Conservation (phyloP, 2,888 invertebrate genomes). For the Apodemia mormo region DNA sequence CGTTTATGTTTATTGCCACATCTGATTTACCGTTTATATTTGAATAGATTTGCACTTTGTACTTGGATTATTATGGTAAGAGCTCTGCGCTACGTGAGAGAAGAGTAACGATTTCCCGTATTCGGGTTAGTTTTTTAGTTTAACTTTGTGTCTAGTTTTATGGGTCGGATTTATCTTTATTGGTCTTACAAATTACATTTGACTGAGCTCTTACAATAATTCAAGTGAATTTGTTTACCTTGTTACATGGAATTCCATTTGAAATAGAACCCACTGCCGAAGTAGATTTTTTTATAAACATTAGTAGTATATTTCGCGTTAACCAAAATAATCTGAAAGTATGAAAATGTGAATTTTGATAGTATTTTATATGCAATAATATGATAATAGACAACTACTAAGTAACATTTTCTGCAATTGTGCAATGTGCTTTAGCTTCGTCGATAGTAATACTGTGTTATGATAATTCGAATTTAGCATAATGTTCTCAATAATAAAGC, state of each 20-base stretch:
- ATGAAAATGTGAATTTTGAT: slow-evolving; percentile 36
- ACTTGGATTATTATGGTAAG: too few relatives aligned
- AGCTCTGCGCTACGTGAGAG: too few relatives aligned
- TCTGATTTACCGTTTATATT: too few relatives aligned
- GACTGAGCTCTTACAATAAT: background rate
- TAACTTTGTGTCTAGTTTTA: too few relatives aligned
- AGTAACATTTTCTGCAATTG: slow-evolving; percentile 39
- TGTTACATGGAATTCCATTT: slow-evolving; percentile 8
- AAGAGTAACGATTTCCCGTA: too few relatives aligned
- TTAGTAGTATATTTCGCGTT: slow-evolving; percentile 31
- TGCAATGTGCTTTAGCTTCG: slow-evolving; percentile 58
- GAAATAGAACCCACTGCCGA: slow-evolving; percentile 38
- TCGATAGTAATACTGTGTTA: slow-evolving; percentile 57
- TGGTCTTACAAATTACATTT: background rate
- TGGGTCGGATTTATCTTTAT: too few relatives aligned
- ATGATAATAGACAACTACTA: slow-evolving; percentile 34
- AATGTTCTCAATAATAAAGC: slow-evolving; percentile 63
- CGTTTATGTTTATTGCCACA: too few relatives aligned
- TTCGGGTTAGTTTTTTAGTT: too few relatives aligned
- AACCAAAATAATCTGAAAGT: slow-evolving; percentile 28
- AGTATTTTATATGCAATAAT: slow-evolving; percentile 45
- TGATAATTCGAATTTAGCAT: slow-evolving; percentile 57
- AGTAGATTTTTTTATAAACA: slow-evolving; percentile 26
- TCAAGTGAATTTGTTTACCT: background rate
- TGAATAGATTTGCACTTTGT: too few relatives aligned